Conservation (phyloP, 2,113 vertebrate species). For the Nestor notabilis region DNA sequence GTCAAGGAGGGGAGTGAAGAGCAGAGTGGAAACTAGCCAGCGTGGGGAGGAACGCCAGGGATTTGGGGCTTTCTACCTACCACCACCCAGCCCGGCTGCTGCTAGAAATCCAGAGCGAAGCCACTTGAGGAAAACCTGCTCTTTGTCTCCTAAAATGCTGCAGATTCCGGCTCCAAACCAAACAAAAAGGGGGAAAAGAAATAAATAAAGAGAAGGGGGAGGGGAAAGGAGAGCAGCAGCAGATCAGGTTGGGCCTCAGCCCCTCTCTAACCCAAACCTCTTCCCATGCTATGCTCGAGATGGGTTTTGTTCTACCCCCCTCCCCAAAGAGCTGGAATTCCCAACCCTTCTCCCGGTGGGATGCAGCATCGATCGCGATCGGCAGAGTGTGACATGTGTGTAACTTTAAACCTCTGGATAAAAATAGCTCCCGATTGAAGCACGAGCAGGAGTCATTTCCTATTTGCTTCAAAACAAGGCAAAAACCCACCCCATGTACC, state of each 20-base stretch:
- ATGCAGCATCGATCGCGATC: constrained; percentile 58
- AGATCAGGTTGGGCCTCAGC: constrained; percentile 57
- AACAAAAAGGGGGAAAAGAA: constrained; percentile 28
- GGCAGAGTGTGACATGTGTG: constrained; percentile 55
- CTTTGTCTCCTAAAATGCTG: constrained; percentile 76
- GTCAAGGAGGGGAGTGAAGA: constrained; percentile 27
- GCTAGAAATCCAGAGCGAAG: constrained; percentile 22
- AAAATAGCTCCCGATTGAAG: constrained; percentile 75
- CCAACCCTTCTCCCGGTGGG: constrained; percentile 18
- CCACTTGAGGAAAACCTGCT: constrained; percentile 60
- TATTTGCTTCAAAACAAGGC: constrained; percentile 73
- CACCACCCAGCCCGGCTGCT: neutral
- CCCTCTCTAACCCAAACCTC: neutral
- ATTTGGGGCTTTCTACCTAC: constrained; percentile 60
- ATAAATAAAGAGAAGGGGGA: neutral
- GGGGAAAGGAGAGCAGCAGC: constrained; percentile 10
- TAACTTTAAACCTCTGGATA: constrained; percentile 72
- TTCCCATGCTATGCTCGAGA: neutral
- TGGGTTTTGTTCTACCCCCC: neutral
- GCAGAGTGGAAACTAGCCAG: neutral
- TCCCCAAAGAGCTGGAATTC: constrained; percentile 55
- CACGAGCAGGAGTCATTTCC: constrained; percentile 68
- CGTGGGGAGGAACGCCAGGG: neutral
- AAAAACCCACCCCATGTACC: neutral
- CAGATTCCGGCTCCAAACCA: constrained; percentile 55